Evolutionary conservation across 2,888 invertebrate genomes (phyloP).

Genomic region (Melitaea athalia): DNA sequence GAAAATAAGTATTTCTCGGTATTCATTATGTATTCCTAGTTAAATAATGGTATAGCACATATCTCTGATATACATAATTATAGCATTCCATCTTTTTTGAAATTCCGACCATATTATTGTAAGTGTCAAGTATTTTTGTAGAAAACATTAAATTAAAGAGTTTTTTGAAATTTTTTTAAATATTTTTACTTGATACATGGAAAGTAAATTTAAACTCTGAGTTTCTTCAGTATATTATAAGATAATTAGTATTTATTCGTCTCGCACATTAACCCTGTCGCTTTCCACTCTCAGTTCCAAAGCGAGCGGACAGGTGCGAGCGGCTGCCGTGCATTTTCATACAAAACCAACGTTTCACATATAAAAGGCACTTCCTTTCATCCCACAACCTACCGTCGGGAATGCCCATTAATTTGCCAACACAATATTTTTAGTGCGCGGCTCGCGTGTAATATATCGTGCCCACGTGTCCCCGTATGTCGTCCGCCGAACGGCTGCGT

Average conservation of each 20-base stretch:
- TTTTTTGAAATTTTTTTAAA: too few species aligned
- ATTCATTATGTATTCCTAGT: too few species aligned
- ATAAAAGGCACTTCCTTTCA: constrained; percentile 82
- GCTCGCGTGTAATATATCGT: constrained; percentile 82
- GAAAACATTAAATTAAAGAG: too few species aligned
- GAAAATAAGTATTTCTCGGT: not conserved
- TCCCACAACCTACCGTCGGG: constrained; percentile 80
- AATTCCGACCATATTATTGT: too few species aligned
- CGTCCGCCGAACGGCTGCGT: constrained; percentile 79
- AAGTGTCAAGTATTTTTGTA: too few species aligned
- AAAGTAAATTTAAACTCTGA: not conserved
- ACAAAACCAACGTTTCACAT: constrained; percentile 81
- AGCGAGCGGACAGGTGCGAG: constrained; percentile 76
- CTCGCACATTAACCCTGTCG: constrained; percentile 50
- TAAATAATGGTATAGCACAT: too few species aligned
- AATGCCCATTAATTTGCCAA: constrained; percentile 83
- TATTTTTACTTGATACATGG: too few species aligned
- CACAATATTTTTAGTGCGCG: constrained; percentile 82
- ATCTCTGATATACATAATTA: too few species aligned
- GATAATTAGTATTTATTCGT: constrained; percentile 9
- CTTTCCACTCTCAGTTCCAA: constrained; percentile 48
- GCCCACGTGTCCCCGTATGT: constrained; percentile 82
- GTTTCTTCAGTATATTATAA: not conserved
- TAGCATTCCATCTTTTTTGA: too few species aligned
- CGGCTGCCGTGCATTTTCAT: constrained; percentile 80